Conservation (phyloP, 2,797 vertebrate genomes). For the Acipenser oxyrinchus region DNA sequence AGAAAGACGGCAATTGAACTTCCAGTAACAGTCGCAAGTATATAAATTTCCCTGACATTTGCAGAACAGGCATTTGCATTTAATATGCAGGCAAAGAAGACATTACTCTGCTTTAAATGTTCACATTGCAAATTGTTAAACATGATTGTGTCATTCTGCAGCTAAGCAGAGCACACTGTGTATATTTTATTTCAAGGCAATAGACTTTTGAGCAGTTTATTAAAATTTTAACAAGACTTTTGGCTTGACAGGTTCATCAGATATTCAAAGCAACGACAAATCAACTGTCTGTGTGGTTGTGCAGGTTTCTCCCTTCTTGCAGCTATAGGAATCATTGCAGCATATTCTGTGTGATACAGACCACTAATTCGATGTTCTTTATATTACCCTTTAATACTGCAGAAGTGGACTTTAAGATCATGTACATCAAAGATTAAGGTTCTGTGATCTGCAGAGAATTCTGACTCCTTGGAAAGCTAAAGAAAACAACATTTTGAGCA, state of each 20-base stretch:
- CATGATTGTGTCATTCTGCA: slow-evolving; percentile 59
- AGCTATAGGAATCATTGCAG: too few relatives aligned
- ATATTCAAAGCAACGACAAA: slow-evolving; percentile 60
- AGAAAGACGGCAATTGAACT: slow-evolving; percentile 48
- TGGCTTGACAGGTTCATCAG: slow-evolving; percentile 66
- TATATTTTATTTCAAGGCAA: slow-evolving; percentile 72
- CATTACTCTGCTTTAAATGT: slow-evolving; percentile 60
- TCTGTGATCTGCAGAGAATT: too few relatives aligned
- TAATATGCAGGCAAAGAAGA: slow-evolving; percentile 65
- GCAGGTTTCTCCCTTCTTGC: too few relatives aligned
- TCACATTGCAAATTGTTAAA: slow-evolving; percentile 69
- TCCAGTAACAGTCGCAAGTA: slow-evolving; percentile 54
- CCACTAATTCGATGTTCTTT: too few relatives aligned
- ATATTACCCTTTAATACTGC: too few relatives aligned
- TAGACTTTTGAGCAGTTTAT: slow-evolving; percentile 69
- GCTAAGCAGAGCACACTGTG: slow-evolving; percentile 52
- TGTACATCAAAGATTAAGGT: too few relatives aligned
- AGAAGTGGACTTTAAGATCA: too few relatives aligned
- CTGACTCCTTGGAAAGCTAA: too few relatives aligned
- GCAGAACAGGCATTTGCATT: slow-evolving; percentile 50
- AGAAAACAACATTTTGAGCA: too few relatives aligned
- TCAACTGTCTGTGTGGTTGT: slow-evolving; percentile 32
- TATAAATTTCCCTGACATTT: slow-evolving; percentile 59
- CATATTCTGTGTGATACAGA: too few relatives aligned
- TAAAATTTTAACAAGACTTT: slow-evolving; percentile 72